A percentile compares a stretch with the other conserved stretches of the same genome.
These are phyloP conservation scores for Sula dactylatra DNA, from an alignment of 2,113 vertebrate species.

Conservation along the genomic window DNA sequence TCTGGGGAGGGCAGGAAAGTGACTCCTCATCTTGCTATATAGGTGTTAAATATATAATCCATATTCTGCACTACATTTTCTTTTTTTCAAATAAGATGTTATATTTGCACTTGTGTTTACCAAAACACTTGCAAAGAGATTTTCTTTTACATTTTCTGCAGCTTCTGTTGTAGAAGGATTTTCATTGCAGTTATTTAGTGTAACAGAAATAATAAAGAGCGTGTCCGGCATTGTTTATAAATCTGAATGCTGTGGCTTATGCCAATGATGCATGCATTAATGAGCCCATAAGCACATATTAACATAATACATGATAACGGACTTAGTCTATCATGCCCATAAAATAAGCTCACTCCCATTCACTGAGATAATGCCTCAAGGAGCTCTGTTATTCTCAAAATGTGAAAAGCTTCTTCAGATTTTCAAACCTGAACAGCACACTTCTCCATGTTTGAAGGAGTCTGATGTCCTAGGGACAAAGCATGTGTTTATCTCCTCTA, in stretches of 20 bases:
- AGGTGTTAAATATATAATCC: background rate
- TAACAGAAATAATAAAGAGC: background rate
- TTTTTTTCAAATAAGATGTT: background rate
- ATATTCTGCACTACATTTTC: too few species aligned
- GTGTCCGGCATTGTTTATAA: background rate
- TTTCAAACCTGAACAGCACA: background rate
- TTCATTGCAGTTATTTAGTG: background rate
- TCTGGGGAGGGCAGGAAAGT: background rate
- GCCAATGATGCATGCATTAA: background rate
- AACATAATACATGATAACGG: background rate
- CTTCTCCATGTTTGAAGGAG: background rate
- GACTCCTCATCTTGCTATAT: background rate
- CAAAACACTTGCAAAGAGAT: background rate
- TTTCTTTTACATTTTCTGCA: background rate
- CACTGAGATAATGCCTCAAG: background rate
- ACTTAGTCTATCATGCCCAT: background rate
- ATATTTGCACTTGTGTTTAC: background rate
- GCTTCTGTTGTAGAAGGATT: background rate
- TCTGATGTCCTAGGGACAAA: background rate
- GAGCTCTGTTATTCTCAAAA: background rate
- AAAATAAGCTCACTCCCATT: background rate
- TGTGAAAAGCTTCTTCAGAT: background rate
- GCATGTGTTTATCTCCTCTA: background rate
- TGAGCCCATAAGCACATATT: background rate
- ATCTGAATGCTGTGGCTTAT: background rate